Base-by-base conservation (phyloP, 2,797 vertebrate species). In the Perodicticus potto region DNA sequence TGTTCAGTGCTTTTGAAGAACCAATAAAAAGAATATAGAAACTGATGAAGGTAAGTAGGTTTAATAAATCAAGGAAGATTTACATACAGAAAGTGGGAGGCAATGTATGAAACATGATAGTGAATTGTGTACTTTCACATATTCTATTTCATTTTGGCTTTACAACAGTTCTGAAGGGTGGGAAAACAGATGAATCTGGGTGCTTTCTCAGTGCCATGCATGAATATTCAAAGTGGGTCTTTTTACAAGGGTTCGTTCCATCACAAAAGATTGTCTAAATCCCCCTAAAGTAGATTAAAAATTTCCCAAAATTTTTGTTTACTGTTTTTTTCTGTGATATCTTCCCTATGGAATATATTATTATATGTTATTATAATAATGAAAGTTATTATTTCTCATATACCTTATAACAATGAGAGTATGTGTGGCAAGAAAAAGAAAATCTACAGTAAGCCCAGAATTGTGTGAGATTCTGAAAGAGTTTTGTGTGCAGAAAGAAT, bases 141-240 rank as follows among this genome's bases (percentile, higher is more conserved):
- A 10, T 55, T 92, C 86, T 74, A 84, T 93, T 67, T 84, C 25
- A 63, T 57, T 93, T 91, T 69, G 29, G 25, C 7, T 91, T 91
- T 69, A 37, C 16, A 57, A 32, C 43, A 72, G 61, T 25, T 85
- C 2, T 13, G 27, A 91, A 82, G 19, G 3, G 12, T 7, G 53
- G 10, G 25, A 37, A 4, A 83, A 32, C 57, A 76, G 7, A 34
- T 78, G 23, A 78, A 22, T 78, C 11, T 53, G 5, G 17, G 23
- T 83, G 6, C n/a, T 73, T 87, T 90, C 34, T 73, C 69, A 73
- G n/a, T 13, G 49, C 9, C 29, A 73, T 8, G 53, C 17, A 43
- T 77, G 16, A 82, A 7, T n/a, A 61, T 7, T 74, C n/a, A 67
- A 32, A 45, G 25, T 7, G 43, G 11, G 13, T 86, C 55, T 65